Percentiles rank a stretch among this genome's conserved stretches.
These are phyloP conservation scores for Enoplosus armatus DNA, from an alignment of 2,797 vertebrate species.

Conservation along the genomic window DNA sequence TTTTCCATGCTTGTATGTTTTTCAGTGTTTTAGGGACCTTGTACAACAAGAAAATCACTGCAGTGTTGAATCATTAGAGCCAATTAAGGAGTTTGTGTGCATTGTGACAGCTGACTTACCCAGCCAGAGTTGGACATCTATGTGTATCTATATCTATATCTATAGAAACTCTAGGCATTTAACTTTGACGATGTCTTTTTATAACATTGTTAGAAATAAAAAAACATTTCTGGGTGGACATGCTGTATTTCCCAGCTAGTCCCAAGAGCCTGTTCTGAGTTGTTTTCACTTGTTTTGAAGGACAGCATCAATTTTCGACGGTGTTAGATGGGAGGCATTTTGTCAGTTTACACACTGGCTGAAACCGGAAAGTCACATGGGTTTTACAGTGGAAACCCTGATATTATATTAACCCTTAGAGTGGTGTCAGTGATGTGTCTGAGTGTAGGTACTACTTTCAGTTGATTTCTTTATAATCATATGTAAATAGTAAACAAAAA, in stretches of 20 bases:
- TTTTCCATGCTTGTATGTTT: constrained; percentile 7
- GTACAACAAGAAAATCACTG: not conserved
- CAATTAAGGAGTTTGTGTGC: constrained; percentile 12
- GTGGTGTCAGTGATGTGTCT: not conserved
- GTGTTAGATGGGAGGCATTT: constrained; percentile 15
- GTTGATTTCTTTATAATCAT: not conserved
- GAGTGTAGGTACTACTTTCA: not conserved
- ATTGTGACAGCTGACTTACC: constrained; percentile 5
- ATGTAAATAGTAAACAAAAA: not conserved
- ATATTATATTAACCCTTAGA: not conserved
- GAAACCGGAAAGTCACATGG: not conserved
- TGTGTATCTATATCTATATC: not conserved
- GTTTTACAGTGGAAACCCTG: not conserved
- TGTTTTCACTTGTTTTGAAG: constrained; percentile 16
- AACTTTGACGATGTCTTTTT: not conserved
- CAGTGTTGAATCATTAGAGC: constrained; percentile 15
- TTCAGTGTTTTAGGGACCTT: not conserved
- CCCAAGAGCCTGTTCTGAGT: not conserved
- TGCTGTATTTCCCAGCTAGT: not conserved
- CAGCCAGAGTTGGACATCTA: not conserved
- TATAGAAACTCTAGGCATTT: not conserved
- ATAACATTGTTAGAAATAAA: not conserved
- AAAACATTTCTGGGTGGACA: constrained; percentile 2
- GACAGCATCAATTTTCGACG: not conserved
- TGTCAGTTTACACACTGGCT: constrained; percentile 8